Conservation (phyloP, 2,113 vertebrate species). For the Dolichallabes microphthalmus region DNA sequence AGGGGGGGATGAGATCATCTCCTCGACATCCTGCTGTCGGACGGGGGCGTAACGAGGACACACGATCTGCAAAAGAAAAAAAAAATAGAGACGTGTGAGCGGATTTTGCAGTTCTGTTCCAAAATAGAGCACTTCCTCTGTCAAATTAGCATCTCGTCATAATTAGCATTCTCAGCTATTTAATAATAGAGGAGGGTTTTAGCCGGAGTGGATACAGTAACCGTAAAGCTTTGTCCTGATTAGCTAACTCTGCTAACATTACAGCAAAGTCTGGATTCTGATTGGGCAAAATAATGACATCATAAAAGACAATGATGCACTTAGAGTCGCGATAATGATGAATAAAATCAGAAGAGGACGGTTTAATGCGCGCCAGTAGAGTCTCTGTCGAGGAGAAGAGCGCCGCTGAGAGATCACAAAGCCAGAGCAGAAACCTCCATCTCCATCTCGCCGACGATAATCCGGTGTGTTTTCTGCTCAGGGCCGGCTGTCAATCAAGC, state of each 20-base stretch:
- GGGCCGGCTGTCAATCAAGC: constrained; percentile 26
- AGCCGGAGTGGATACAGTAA: not conserved
- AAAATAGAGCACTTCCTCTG: not conserved
- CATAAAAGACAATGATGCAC: not conserved
- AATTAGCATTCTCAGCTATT: not conserved
- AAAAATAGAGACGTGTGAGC: not conserved
- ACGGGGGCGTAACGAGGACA: not conserved
- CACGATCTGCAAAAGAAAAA: not conserved
- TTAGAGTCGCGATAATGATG: not conserved
- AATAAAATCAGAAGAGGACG: not conserved
- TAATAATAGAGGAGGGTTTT: not conserved
- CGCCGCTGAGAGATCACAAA: not conserved
- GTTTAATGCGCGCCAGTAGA: no score
- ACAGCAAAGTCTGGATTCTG: not conserved
- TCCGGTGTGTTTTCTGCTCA: not conserved
- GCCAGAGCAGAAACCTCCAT: not conserved
- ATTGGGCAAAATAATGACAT: not conserved
- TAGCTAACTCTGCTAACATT: not conserved
- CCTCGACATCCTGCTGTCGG: not conserved
- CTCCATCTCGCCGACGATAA: not conserved
- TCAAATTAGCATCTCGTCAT: not conserved
- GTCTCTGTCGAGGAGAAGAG: not conserved
- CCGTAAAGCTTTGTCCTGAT: not conserved
- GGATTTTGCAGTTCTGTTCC: not conserved
- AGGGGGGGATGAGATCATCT: not conserved